Base-by-base conservation (phyloP, 2,113 vertebrate species). In the Nanorana parkeri region DNA sequence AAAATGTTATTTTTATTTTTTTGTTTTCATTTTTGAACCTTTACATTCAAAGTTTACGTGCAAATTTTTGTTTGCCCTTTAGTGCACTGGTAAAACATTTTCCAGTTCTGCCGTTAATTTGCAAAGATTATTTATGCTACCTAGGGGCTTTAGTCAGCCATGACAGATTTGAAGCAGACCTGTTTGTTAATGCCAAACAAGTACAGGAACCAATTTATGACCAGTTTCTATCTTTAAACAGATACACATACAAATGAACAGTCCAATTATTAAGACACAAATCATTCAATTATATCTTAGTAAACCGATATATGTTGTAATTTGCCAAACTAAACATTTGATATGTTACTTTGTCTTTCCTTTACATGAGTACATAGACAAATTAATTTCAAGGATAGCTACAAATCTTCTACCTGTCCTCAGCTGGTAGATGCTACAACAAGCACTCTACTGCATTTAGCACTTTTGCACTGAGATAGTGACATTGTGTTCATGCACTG, bases 81-180 rank as follows among this genome's bases (percentile, higher is more conserved):
- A 65, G 63, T 65, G 23, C n/a, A 19, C n/a, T 32, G 32, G 60
- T 16, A 76, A 63, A 63, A 76, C 15, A 61, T 28, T 65, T 65
- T 65, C 63, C 23, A 65, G 28, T 63, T 36, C 73, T 76, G 73
- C 41, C 36, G 32, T 63, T 63, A 63, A 76, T 63, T 60, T 76
- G 32, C 58, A 76, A 76, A 76, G 73, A 76, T 76, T 76, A 61
- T 76, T 76, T 63, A 76, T 76, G 69, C 58, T 60, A 76, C 32
- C 58, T 76, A 47, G 60, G 56, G 56, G 55, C 17, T 36, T 36
- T 76, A 60, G 55, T 76, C 56, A 17, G 56, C 58, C 28, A 76
- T 76, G 73, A 61, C 32, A 61, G 72, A 75, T 76, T 13, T 47
- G 55, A 63, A 36, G 28, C 55, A 63, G 29, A 28, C 26, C 69